Base-by-base conservation (phyloP, 2,888 invertebrate species). In the Crossocerus cetratus region DNA sequence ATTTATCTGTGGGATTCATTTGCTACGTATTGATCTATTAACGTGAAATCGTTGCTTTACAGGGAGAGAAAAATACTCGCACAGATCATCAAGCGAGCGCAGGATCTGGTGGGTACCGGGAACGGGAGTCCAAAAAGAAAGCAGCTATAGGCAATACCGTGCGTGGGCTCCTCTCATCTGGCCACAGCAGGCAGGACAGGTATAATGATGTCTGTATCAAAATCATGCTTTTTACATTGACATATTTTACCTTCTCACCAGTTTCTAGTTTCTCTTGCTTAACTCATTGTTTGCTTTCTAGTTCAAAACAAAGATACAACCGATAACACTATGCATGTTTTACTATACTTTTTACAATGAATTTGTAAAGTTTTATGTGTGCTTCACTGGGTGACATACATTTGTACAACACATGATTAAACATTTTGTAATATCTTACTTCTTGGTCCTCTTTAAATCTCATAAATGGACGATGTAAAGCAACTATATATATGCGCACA, bases 121-220 rank as follows among this genome's bases (percentile, higher is more conserved):
- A 88, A 74, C 88, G 85, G 76, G 89, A 90, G 77, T 82, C 82
- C 70, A 89, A 89, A 86, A 90, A 90, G 87, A 87, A 84, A 88
- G 88, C 89, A 90, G 87, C 90, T 86, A 90, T 90, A 90, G 90
- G 89, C 87, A 90, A 90, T 84, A 87, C 87, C 84, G 89, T 90
- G 89, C 88, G 89, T 69, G 89, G 90, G 83, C 82, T 90, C 84
- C 88, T 90, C 84, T 88, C 89, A 85, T 90, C 89, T 86, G 86
- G 89, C 89, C 88, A 90, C 86, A 87, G 86, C 85, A 89, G 89
- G 88, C 90, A 89, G 90, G 90, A 90, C 90, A 90, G 90, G 90
- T 90, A 90, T 88, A 89, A 90, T 87, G 89, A 90, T 90, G 90
- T 90, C 89, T 89, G 89, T 90, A 90, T 90, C 90, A 87, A 88